Base-by-base conservation (phyloP, 2,113 vertebrate species). In the Anseranas semipalmata region DNA sequence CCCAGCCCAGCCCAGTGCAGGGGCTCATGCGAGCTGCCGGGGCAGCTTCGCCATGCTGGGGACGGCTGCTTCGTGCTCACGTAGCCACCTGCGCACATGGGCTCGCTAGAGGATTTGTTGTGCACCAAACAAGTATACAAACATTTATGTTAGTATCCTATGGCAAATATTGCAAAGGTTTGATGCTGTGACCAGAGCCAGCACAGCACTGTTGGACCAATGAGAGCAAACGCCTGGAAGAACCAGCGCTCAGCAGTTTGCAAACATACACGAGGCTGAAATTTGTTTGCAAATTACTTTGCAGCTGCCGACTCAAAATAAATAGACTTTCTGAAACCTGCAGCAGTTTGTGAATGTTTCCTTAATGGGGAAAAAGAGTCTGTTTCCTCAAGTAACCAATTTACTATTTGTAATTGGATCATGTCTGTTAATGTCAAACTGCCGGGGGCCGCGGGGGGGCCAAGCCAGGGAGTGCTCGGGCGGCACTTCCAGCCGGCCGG, bases 191-290 rank as follows among this genome's bases (percentile, higher is more conserved):
- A 10, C 19, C 52, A 18, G 65, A 39, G 50, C 53, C 32, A 24
- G 2, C 55, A 6, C 39, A 12, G 33, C 5, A 6, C 22, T 41
- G 5, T 3, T 1, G 62, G 62, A 24, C 24, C 33, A 2, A 2
- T 1, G 18, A 1, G 8, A 30, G 56, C 20, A 67, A 7, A 13
- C 3, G 10, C 39, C 46, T 3, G 25, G 2, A 27, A 8, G 15
- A 14, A 14, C 9, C 0, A 5, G 33, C 5, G 8, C 41, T 28
- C n/a, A 30, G 8, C 71, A 24, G 56, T 50, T 50, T 22, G 24
- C 3, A 16, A 45, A 35, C 14, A 2, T 25, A 18, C 0, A 0
- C 2, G 4, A 17, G 33, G 41, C 67, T n/a, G 62, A 41, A 21
- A 81, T 73, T 11, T 37, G 35, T 90, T 70, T 74, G 71, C 67